Percentiles rank a stretch among this genome's conserved stretches.
These are phyloP conservation scores for Muricea muricata DNA, from an alignment of 92 coral and sea anemone genomes.

Conservation along the genomic window DNA sequence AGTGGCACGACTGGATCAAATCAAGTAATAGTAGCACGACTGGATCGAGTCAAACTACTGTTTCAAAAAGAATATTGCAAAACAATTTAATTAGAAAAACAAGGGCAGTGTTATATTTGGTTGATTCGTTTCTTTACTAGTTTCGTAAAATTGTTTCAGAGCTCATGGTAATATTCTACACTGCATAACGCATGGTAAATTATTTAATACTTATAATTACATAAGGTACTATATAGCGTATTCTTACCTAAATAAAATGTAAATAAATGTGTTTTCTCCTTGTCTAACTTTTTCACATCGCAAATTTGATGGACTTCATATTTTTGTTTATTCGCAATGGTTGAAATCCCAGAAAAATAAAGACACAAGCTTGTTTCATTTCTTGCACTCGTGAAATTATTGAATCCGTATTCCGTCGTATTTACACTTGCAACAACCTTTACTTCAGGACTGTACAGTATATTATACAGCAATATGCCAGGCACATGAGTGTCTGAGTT, in stretches of 20 bases:
- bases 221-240: too few species aligned
- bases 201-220: too few species aligned
- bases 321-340: not conserved
- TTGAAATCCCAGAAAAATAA: not conserved
- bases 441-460: not conserved
- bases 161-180: too few species aligned
- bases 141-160: too few species aligned
- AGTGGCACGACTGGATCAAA: too few species aligned
- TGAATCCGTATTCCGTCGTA: not conserved
- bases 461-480: not conserved
- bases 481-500: not conserved
- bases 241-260: not conserved
- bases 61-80: too few species aligned
- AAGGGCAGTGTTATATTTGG: too few species aligned
- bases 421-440: not conserved
- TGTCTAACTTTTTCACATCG: not conserved
- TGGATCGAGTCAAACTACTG: too few species aligned
- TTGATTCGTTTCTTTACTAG: too few species aligned
- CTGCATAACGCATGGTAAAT: too few species aligned
- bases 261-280: not conserved
- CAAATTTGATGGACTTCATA: not conserved
- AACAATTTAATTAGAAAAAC: too few species aligned
- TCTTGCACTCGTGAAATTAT: not conserved
- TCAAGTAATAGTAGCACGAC: too few species aligned
- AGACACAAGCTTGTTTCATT: not conserved